Evolutionary conservation across 2,888 invertebrate species (phyloP), one percentile per base, ranked within the genome.

Genomic region (Lottia gigantea): DNA sequence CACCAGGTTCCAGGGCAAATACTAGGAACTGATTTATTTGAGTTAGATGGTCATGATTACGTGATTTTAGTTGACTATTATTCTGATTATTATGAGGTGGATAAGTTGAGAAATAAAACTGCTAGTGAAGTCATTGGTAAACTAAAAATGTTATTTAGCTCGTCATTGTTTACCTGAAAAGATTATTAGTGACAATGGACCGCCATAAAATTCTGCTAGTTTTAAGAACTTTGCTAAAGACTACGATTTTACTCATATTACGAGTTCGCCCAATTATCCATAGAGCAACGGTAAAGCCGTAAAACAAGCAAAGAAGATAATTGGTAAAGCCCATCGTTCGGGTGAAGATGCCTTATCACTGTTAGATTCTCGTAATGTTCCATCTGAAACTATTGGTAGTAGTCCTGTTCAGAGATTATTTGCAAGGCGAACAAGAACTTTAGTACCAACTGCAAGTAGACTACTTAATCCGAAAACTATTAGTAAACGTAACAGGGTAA

Each of bases 391-490:
- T 12, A n/a, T 55, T 55, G 55, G 55, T 19, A 55, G 55, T 55
- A 19, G n/a, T 19, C 55, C 55, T 19, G 55, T 12, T n/a, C 55
- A 19, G 19, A 55, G 55, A 19, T 55, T 55, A 16, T 55, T 55
- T 55, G 55, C 15, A 19, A 12, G 55, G 11, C 19, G 55, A 55
- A 55, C 55, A n/a, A 15, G 55, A 19, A 55, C 19, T 1, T 19
- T 55, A 55, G n/a, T 55, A n/a, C 55, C 55, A 16, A 55, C 55
- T 19, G 19, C 55, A 55, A 55, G 19, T 55, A 55, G 55, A 55
- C n/a, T 55, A 4, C 15, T 55, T 7, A 19, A 19, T 19, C 19
- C 55, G n/a, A n/a, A 55, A 19, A 55, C 19, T 1, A 4, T 49
- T 8, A 31, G 31, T n/a, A 15, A 49, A n/a, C n/a, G n/a, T n/a